Percentiles rank a stretch among this genome's conserved stretches.
Evolutionary conservation across 2,797 vertebrate species (phyloP).

Genomic region (Zenarchopterus dispar): DNA sequence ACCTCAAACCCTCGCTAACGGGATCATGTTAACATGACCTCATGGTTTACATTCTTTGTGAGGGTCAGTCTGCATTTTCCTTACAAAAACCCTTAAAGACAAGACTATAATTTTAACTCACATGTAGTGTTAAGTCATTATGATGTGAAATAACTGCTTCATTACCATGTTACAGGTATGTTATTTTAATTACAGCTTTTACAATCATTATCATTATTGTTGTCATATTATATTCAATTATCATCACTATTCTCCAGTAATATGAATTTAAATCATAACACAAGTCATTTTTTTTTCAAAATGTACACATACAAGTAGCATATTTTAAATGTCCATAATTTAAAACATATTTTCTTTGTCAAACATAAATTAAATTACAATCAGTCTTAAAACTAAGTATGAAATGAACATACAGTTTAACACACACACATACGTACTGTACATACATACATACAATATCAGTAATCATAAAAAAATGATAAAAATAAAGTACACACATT

Average conservation of each 20-base stretch:
- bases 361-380: conserved; percentile 84
- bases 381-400: conserved; percentile 83
- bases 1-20: not conserved
- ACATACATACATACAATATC: conserved; percentile 83
- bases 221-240: conserved; percentile 80
- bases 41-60: not conserved
- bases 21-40: not conserved
- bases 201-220: conserved; percentile 82
- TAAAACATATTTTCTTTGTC: conserved; percentile 82
- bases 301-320: conserved; percentile 88
- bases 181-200: conserved; percentile 84
- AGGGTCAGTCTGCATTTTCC: not conserved
- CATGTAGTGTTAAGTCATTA: conserved; percentile 15
- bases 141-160: conserved; percentile 40
- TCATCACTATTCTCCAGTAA: conserved; percentile 81
- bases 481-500: conserved; percentile 87
- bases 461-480: conserved; percentile 85
- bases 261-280: conserved; percentile 85
- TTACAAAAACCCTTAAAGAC: not conserved
- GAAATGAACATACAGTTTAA: conserved; percentile 86
- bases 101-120: not conserved
- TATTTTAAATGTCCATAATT: conserved; percentile 84
- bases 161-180: conserved; percentile 68
- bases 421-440: conserved; percentile 76
- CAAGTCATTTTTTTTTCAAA: conserved; percentile 75